These are phyloP conservation scores for Lasioglossum morio DNA, from an alignment of 2,888 invertebrate species.

Conservation along the genomic window DNA sequence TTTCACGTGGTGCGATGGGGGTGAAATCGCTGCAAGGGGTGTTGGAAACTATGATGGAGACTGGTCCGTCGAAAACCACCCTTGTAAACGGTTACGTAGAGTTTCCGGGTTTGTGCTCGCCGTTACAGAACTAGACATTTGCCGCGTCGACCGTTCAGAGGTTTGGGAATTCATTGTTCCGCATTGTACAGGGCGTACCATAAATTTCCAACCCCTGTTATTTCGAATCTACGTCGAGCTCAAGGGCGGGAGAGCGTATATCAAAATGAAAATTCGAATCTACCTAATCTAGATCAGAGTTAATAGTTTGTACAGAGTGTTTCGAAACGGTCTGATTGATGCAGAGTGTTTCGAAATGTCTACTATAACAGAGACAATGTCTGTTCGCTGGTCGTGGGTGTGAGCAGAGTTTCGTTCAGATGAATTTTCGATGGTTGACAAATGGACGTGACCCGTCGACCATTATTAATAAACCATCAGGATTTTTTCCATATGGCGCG, in stretches of 20 bases:
- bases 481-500: constrained; percentile 53
- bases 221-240: neutral
- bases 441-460: constrained; percentile 1
- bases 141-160: neutral
- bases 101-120: neutral
- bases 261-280: neutral
- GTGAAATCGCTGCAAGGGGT: neutral
- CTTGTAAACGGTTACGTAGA: constrained; percentile 1
- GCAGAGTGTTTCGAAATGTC: neutral
- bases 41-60: constrained; percentile 2
- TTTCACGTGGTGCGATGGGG: neutral
- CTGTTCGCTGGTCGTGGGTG: neutral
- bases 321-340: neutral
- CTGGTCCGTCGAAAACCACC: constrained; percentile 5
- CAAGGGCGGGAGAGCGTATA: neutral
- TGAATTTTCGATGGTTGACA: constrained; percentile 19
- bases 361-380: neutral
- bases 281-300: neutral
- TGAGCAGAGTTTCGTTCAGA: neutral
- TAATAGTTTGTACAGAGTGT: neutral
- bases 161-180: constrained; percentile 8
- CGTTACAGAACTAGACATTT: neutral
- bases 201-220: neutral
- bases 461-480: constrained; percentile 49
- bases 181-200: neutral